These are phyloP conservation scores for Canis aureus DNA, from an alignment of 2,113 vertebrate genomes.

Conservation along the genomic window DNA sequence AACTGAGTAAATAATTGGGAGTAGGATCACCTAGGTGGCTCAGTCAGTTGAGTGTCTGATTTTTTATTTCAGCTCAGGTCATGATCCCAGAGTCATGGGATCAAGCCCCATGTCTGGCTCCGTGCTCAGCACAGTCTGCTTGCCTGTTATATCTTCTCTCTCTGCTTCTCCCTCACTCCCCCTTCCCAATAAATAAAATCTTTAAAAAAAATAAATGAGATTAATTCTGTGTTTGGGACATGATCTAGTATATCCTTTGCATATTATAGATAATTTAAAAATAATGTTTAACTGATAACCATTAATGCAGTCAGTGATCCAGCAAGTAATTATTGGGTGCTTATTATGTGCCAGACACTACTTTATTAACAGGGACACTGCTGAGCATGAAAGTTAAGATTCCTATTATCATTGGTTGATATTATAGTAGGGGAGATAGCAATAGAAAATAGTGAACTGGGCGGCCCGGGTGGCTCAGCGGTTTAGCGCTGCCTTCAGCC, in stretches of 20 bases:
- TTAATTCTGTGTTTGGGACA: not conserved
- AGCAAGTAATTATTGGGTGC: conserved; percentile 31
- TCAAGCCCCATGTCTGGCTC: too few relatives aligned
- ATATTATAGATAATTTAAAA: not conserved
- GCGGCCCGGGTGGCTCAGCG: too few relatives aligned
- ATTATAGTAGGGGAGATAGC: not conserved
- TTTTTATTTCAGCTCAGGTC: not conserved
- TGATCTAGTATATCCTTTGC: conserved; percentile 1
- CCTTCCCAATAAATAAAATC: not conserved
- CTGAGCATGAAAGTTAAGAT: not conserved
- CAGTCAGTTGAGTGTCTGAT: not conserved
- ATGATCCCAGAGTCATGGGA: not conserved
- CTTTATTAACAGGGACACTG: conserved; percentile 38
- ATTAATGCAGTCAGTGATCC: not conserved
- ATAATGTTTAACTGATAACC: not conserved
- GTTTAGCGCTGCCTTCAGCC: too few relatives aligned
- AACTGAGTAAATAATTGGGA: not conserved
- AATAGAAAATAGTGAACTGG: conserved; percentile 9
- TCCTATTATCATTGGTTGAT: not conserved
- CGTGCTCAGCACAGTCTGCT: too few relatives aligned
- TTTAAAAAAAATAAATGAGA: not conserved
- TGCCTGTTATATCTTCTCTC: too few relatives aligned
- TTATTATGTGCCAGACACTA: not conserved
- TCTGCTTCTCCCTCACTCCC: not conserved
- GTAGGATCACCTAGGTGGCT: not conserved